These are phyloP conservation scores for Ommatoiulus sabulosus DNA, from an alignment of 2,888 invertebrate genomes.

Conservation along the genomic window DNA sequence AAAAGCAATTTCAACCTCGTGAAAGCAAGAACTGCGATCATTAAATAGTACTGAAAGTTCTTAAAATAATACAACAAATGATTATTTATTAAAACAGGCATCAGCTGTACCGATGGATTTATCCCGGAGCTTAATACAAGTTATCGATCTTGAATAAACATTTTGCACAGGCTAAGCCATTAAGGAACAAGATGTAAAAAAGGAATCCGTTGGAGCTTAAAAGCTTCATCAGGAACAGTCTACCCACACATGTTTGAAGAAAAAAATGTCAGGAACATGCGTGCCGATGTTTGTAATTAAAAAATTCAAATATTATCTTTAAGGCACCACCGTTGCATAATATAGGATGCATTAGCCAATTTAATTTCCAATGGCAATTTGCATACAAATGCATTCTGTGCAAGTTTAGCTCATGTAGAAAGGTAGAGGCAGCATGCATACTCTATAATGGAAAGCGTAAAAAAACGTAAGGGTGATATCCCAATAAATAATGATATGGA, in stretches of 20 bases:
- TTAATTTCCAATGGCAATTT: background rate
- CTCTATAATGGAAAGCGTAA: background rate
- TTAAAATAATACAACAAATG: background rate
- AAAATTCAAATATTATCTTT: background rate
- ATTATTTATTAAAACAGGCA: background rate
- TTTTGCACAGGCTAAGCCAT: background rate
- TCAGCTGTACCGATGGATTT: background rate
- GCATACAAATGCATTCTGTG: background rate
- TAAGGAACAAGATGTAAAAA: conserved; percentile 12
- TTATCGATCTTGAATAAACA: background rate
- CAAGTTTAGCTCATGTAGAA: background rate
- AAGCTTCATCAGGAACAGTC: background rate
- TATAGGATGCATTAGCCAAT: background rate
- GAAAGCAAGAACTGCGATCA: background rate
- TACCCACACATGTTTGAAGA: background rate
- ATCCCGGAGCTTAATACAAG: background rate
- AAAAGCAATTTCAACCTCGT: too few relatives aligned
- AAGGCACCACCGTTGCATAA: conserved; percentile 3
- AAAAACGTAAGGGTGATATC: background rate
- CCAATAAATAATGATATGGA: background rate
- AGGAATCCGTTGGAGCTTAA: background rate
- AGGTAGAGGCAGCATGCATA: background rate
- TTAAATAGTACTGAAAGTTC: background rate
- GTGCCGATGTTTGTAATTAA: conserved; percentile 10
- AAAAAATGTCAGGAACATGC: background rate